phyloP scores from a whole-genome alignment of 2,113 vertebrate species.

The Perca fluviatilis region DNA sequence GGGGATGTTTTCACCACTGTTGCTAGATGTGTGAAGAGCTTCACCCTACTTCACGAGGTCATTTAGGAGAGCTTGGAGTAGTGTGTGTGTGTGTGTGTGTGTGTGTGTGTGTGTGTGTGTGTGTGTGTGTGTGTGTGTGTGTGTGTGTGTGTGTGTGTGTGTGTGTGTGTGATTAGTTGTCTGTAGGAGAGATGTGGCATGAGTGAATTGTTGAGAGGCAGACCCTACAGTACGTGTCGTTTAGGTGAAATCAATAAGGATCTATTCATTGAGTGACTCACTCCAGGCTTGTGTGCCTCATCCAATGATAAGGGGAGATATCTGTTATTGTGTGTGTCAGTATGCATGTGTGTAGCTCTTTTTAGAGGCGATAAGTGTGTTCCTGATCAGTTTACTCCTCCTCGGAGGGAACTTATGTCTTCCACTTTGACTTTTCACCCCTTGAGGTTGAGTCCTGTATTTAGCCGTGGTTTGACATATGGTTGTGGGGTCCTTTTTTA shows the following conservation, averaged over 20 bases:
- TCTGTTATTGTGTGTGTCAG: background rate
- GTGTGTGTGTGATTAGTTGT: slow-evolving; percentile 45
- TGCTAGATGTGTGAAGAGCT: slow-evolving; percentile 60
- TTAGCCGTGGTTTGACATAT: too few relatives aligned
- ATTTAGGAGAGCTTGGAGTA: slow-evolving; percentile 67
- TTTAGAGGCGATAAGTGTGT: slow-evolving; percentile 23
- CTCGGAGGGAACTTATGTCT: slow-evolving; percentile 21
- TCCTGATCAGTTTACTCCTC: slow-evolving; percentile 38
- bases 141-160: slow-evolving; percentile 9
- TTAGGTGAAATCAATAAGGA: slow-evolving; percentile 75
- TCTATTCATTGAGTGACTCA: slow-evolving; percentile 72
- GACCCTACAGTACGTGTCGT: slow-evolving; percentile 55
- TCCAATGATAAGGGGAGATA: slow-evolving; percentile 50
- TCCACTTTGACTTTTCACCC: slow-evolving; percentile 61
- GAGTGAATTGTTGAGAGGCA: slow-evolving; percentile 66
- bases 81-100: slow-evolving; percentile 10
- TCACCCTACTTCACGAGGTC: slow-evolving; percentile 67
- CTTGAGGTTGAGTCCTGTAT: slow-evolving; percentile 23
- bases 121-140: slow-evolving; percentile 17
- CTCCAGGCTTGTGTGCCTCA: slow-evolving; percentile 44
- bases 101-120: slow-evolving; percentile 19
- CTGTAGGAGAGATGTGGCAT: slow-evolving; percentile 39
- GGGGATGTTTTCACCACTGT: slow-evolving; percentile 54
- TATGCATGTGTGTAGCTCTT: slow-evolving; percentile 7
- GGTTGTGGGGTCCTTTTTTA: too few relatives aligned